phyloP scores from a whole-genome alignment of 2,888 invertebrate species.

The Zele albiditarsus region DNA sequence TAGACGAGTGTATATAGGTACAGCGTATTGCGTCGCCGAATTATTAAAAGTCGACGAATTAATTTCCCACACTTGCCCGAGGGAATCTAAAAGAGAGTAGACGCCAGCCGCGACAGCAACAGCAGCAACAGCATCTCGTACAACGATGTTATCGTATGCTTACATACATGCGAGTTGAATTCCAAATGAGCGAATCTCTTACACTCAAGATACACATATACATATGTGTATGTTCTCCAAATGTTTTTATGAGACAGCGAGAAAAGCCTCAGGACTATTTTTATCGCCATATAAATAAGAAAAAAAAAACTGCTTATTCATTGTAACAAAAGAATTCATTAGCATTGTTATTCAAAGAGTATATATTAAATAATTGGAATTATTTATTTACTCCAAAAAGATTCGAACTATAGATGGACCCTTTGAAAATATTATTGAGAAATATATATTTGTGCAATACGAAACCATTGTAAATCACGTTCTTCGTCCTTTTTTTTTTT shows the following conservation, averaged over 20 bases:
- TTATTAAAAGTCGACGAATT: slow-evolving; percentile 56
- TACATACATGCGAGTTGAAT: slow-evolving; percentile 51
- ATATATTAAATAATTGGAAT: too few relatives aligned
- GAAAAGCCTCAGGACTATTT: not conserved
- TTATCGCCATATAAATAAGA: not conserved
- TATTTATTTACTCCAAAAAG: too few relatives aligned
- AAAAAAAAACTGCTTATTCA: not conserved
- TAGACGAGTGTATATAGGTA: not conserved
- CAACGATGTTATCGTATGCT: slow-evolving; percentile 52
- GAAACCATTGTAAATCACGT: slow-evolving; percentile 4
- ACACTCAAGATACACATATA: not conserved
- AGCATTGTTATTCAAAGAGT: too few relatives aligned
- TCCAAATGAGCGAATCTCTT: slow-evolving; percentile 36
- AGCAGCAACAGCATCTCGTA: slow-evolving; percentile 32
- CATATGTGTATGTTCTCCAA: not conserved
- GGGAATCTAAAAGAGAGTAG: slow-evolving; percentile 1
- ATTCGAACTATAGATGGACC: too few relatives aligned
- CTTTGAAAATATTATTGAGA: not conserved
- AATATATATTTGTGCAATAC: not conserved
- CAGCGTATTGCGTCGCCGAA: slow-evolving; percentile 42
- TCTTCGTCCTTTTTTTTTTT: slow-evolving; percentile 41
- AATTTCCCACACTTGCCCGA: slow-evolving; percentile 52
- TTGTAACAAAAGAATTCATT: too few relatives aligned
- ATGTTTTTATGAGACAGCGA: not conserved
- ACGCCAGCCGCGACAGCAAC: not conserved